Conservation (phyloP, 2,888 invertebrate genomes). For the Dasysyrphus albostriatus region DNA sequence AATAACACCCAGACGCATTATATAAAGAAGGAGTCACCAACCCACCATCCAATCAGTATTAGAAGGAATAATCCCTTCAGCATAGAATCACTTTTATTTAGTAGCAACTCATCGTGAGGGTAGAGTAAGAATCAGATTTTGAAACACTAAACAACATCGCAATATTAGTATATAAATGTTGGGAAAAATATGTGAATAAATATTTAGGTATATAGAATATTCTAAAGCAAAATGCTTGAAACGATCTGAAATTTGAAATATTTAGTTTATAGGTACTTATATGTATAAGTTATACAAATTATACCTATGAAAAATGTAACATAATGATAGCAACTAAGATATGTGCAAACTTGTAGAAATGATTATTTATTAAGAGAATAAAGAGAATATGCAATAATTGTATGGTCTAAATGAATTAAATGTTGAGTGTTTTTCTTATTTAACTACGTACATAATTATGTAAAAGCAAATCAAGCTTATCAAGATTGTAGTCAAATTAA, state of each 20-base stretch:
- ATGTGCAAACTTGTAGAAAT: conserved; percentile 64
- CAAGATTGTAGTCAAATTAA: too few species aligned
- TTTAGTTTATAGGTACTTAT: conserved; percentile 8
- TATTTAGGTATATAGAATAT: not conserved
- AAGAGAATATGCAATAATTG: conserved; percentile 71
- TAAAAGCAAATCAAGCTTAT: too few species aligned
- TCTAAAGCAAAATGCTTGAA: conserved; percentile 24
- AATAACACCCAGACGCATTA: conserved; percentile 39
- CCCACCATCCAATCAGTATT: conserved; percentile 85
- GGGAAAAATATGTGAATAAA: not conserved
- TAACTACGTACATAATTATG: too few species aligned
- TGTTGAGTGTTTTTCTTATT: not conserved
- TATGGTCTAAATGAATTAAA: conserved; percentile 33
- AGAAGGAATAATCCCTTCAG: conserved; percentile 91
- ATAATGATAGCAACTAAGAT: conserved; percentile 21
- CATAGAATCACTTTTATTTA: conserved; percentile 93
- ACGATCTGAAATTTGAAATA: conserved; percentile 50
- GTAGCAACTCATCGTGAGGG: conserved; percentile 79
- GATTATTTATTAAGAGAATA: conserved; percentile 73
- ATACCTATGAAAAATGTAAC: conserved; percentile 39
- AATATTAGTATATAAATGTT: conserved; percentile 59
- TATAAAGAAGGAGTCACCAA: conserved; percentile 59
- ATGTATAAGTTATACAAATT: conserved; percentile 19
- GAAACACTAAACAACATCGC: conserved; percentile 40
- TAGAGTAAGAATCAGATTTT: conserved; percentile 14